Evolutionary conservation across 2,797 vertebrate genomes (phyloP).

Genomic region (Anisognathus igniventris): DNA sequence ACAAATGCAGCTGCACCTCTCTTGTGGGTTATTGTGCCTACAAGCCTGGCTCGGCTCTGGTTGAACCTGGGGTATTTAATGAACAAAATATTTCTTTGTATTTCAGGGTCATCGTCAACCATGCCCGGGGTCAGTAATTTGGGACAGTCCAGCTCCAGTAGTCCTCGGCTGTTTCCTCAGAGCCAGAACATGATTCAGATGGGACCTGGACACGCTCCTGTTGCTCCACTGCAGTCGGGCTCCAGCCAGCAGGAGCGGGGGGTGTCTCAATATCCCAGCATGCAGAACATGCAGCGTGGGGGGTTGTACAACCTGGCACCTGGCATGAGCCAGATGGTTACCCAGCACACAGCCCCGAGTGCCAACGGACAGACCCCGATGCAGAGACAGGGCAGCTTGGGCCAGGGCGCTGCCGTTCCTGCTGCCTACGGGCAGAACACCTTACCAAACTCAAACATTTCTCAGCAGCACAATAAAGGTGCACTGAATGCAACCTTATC

Average conservation of each 20-base stretch:
- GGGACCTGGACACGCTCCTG: constrained; percentile 78
- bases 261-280: constrained; percentile 77
- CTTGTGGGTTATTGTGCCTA: not conserved
- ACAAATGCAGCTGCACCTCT: not conserved
- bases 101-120: constrained; percentile 83
- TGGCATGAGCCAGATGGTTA: constrained; percentile 77
- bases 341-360: constrained; percentile 72
- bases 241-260: constrained; percentile 82
- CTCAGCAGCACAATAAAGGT: constrained; percentile 85
- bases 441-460: constrained; percentile 75
- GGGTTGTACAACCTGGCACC: constrained; percentile 80
- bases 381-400: constrained; percentile 79
- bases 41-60: not conserved
- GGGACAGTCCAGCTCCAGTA: constrained; percentile 79
- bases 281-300: constrained; percentile 84
- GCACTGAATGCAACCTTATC: constrained; percentile 81
- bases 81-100: not conserved
- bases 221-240: constrained; percentile 74
- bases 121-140: constrained; percentile 82
- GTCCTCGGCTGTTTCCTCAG: constrained; percentile 89
- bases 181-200: constrained; percentile 87
- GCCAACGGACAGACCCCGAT: constrained; percentile 74
- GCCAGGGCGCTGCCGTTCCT: constrained; percentile 72
- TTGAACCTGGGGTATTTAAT: not conserved
- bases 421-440: constrained; percentile 84